phyloP scores from a whole-genome alignment of 2,888 invertebrate genomes.

The Ormyrus nitidulus region DNA sequence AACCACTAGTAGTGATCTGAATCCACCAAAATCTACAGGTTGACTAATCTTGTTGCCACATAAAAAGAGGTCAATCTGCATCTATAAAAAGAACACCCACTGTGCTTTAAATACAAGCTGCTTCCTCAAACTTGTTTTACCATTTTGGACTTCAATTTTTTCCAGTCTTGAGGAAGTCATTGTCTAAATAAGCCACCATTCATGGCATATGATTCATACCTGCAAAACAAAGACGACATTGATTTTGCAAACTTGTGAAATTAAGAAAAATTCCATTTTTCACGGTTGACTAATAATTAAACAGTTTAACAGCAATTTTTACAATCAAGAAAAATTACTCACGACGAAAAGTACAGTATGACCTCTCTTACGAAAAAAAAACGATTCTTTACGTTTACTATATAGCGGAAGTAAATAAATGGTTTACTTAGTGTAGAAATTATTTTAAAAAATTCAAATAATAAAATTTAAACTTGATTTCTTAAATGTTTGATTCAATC shows the following conservation, averaged over 20 bases:
- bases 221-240: constrained; percentile 39
- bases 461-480: background rate
- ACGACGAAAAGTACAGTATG: too few species aligned
- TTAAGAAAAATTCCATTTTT: too few species aligned
- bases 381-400: too few species aligned
- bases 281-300: too few species aligned
- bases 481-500: background rate
- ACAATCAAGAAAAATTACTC: too few species aligned
- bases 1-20: constrained; percentile 60
- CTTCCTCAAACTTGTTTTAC: constrained; percentile 53
- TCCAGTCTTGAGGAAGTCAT: constrained; percentile 23
- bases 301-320: too few species aligned
- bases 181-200: constrained; percentile 37
- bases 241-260: too few species aligned
- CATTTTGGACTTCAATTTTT: constrained; percentile 47
- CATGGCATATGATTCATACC: constrained; percentile 43
- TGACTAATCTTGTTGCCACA: constrained; percentile 62
- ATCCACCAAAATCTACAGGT: constrained; percentile 63
- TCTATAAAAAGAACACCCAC: constrained; percentile 74
- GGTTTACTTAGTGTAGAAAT: too few species aligned
- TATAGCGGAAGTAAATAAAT: too few species aligned
- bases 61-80: constrained; percentile 69
- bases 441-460: background rate
- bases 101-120: constrained; percentile 41
- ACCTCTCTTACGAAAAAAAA: too few species aligned